Percentiles rank a stretch among this genome's conserved stretches.
Conservation (phyloP, 2,113 vertebrate genomes). For the Hirundichthys speculiger region DNA sequence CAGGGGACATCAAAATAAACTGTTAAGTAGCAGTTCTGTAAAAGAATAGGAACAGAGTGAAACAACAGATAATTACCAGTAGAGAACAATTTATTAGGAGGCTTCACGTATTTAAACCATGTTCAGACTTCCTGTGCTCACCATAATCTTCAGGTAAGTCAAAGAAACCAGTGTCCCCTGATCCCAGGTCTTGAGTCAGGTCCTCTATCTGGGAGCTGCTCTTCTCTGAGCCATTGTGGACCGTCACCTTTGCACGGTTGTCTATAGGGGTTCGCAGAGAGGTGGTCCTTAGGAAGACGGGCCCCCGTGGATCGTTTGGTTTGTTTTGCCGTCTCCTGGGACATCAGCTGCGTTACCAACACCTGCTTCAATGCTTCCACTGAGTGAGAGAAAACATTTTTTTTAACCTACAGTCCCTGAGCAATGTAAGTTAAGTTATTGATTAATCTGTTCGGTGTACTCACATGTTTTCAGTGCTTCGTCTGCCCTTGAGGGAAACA, state of each 20-base stretch:
- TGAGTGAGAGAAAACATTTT: conserved; percentile 20
- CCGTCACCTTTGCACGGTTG: conserved; percentile 51
- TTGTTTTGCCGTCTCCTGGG: conserved; percentile 74
- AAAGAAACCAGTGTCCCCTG: conserved; percentile 87
- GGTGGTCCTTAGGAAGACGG: conserved; percentile 80
- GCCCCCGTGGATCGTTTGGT: conserved; percentile 68
- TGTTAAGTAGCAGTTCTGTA: not conserved
- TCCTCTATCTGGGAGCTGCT: conserved; percentile 55
- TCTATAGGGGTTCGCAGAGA: conserved; percentile 79
- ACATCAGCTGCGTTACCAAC: conserved; percentile 82
- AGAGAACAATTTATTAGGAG: too few species aligned
- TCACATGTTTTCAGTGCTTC: conserved; percentile 82
- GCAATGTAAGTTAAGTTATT: not conserved
- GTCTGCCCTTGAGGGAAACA: conserved; percentile 76
- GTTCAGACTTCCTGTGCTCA: conserved; percentile 43
- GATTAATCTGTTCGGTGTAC: not conserved
- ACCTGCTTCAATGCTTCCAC: conserved; percentile 83
- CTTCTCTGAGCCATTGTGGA: conserved; percentile 70
- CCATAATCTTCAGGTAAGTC: conserved; percentile 88
- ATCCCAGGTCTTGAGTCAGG: conserved; percentile 70
- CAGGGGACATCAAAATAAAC: conserved; percentile 46
- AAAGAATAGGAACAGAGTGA: not conserved
- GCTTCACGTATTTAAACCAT: too few species aligned
- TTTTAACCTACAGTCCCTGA: not conserved
- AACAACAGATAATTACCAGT: not conserved